These are phyloP conservation scores for Drosophila buzzatii DNA, from an alignment of 2,888 invertebrate genomes.

Conservation along the genomic window DNA sequence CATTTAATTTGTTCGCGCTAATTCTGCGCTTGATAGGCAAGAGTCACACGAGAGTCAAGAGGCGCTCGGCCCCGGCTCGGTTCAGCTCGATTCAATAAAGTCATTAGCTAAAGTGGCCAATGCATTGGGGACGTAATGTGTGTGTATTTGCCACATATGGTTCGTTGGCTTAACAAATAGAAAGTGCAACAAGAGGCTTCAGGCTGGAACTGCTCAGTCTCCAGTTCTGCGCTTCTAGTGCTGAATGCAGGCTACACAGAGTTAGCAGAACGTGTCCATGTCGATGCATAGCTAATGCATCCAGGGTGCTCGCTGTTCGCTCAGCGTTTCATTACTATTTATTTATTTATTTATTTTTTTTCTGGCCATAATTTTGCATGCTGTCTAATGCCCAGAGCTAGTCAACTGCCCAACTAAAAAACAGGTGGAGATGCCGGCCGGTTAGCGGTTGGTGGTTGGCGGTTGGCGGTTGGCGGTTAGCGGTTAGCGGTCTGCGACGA, in stretches of 20 bases:
- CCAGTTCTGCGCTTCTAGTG: not conserved
- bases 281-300: constrained; percentile 42
- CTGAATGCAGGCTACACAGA: constrained; percentile 25
- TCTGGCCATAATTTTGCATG: constrained; percentile 59
- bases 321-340: not conserved
- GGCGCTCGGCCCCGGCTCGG: constrained; percentile 18
- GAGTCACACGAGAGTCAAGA: constrained; percentile 69
- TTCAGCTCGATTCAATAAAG: constrained; percentile 72
- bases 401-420: constrained; percentile 39
- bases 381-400: constrained; percentile 50
- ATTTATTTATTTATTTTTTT: constrained; percentile 16
- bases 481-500: constrained; percentile 12
- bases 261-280: constrained; percentile 62
- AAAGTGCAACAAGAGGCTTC: constrained; percentile 66
- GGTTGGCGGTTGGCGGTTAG: not conserved
- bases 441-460: not conserved
- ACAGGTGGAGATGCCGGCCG: constrained; percentile 29
- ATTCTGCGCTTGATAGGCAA: constrained; percentile 70
- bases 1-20: constrained; percentile 72
- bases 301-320: not conserved
- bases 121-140: constrained; percentile 53
- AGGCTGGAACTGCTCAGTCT: constrained; percentile 16
- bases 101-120: constrained; percentile 77
- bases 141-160: constrained; percentile 34
- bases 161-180: constrained; percentile 72